Base-by-base conservation (phyloP, 2,888 invertebrate genomes). In the Lithosia quadra region DNA sequence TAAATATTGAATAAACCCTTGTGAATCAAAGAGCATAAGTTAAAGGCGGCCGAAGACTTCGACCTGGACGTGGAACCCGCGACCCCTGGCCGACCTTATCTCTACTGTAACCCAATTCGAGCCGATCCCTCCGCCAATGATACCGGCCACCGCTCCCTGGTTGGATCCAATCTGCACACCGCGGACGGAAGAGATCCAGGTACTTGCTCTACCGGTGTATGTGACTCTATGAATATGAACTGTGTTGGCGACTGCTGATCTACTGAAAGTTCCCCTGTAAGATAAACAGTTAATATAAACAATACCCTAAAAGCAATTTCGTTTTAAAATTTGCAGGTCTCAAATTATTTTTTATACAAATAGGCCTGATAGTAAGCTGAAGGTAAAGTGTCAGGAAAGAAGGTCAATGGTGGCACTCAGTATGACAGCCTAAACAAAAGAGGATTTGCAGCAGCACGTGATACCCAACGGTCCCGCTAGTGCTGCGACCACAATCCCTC, bases 81-180 rank as follows among this genome's bases (percentile, higher is more conserved):
- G 62, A 13, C 62, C 49, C 18, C 62, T 49, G 28, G 39, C 24
- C n/a, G 62, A 62, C n/a, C 22, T 62, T n/a, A 62, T 28, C 28
- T 62, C 62, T 18, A 62, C 49, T 62, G 62, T 62, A 18, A 21
- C 49, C 10, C 10, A 28, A 7, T 58, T 34, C 34, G 33, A 1
- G 11, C 34, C 58, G 21, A n/a, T 11, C 11, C 58, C 58, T 5
- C 58, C 58, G 0, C 10, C 33, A 7, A 43, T 21, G n/a, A 62
- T 18, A 18, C 11, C 24, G 18, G 49, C 43, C 18, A 13, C 10
- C 1, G 28, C 62, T 9, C 24, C 43, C 33, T 11, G 49, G n/a
- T 49, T 49, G 11, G 13, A 5, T 0, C 62, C 62, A 8, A 62
- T 43, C 24, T 62, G 49, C 0, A 8, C 49, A 2, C n/a, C 49